A percentile compares a stretch with the other conserved stretches of the same genome.
Evolutionary conservation across 2,797 vertebrate species (phyloP).

Genomic region (Acridotheres tristis): DNA sequence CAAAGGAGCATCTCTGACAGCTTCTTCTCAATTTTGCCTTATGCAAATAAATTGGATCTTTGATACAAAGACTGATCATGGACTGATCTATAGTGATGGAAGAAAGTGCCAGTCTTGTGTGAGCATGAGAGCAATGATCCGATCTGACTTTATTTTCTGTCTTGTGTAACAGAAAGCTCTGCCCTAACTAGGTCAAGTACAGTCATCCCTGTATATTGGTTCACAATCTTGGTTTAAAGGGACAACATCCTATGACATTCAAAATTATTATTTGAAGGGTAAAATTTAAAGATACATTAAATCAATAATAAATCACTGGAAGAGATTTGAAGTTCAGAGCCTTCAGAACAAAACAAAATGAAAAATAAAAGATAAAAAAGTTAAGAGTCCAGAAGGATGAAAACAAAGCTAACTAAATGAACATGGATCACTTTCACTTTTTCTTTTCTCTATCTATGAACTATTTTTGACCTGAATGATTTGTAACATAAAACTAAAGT

Average conservation of each 20-base stretch:
- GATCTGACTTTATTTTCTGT: neutral
- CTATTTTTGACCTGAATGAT: conserved; percentile 17
- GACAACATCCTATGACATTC: neutral
- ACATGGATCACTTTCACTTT: neutral
- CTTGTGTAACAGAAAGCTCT: neutral
- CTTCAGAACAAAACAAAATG: neutral
- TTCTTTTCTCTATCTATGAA: neutral
- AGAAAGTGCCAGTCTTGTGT: neutral
- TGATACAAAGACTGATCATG: neutral
- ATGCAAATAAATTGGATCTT: neutral
- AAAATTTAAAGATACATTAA: conserved; percentile 38
- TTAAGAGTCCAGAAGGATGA: neutral
- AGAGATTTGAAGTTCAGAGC: neutral
- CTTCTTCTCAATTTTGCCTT: neutral
- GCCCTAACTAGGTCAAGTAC: neutral
- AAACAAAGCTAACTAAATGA: neutral
- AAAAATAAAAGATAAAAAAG: neutral
- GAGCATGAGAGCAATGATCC: neutral
- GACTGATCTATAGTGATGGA: neutral
- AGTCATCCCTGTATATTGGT: neutral
- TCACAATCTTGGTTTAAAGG: conserved; percentile 18
- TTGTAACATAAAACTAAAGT: conserved; percentile 5
- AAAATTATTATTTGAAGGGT: neutral
- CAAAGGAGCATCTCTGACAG: neutral
- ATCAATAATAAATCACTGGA: conserved; percentile 26